A percentile compares a stretch with the other conserved stretches of the same genome.
phyloP scores from a whole-genome alignment of 2,888 invertebrate species.

The Leucoptera coffeella region DNA sequence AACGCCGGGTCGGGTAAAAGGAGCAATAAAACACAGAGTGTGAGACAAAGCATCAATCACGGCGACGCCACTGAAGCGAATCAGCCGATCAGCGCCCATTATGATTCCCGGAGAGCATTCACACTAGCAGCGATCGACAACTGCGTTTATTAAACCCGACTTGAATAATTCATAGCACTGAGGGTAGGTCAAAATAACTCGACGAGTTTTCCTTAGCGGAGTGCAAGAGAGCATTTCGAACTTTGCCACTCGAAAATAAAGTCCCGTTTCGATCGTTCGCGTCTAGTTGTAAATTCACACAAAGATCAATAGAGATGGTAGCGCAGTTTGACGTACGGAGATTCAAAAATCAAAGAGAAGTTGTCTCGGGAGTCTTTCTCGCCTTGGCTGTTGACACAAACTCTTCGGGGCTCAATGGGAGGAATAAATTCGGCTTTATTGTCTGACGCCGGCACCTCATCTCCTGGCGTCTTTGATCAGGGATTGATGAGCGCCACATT shows the following conservation, averaged over 20 bases:
- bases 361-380: background rate
- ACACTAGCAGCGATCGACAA: conserved; percentile 5
- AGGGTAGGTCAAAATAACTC: conserved; percentile 33
- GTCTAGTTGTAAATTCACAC: conserved; percentile 1
- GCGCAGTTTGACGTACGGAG: too few species aligned
- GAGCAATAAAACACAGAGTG: too few species aligned
- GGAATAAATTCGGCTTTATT: too few species aligned
- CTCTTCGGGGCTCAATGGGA: too few species aligned
- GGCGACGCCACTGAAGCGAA: too few species aligned
- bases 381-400: too few species aligned
- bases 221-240: conserved; percentile 12
- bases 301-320: conserved; percentile 5
- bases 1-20: too few species aligned
- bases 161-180: conserved; percentile 43
- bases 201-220: background rate
- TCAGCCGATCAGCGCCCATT: too few species aligned
- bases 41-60: too few species aligned
- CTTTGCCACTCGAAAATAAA: conserved; percentile 10
- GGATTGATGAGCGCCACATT: too few species aligned
- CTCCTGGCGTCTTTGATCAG: too few species aligned
- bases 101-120: conserved; percentile 5
- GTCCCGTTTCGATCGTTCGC: conserved; percentile 1
- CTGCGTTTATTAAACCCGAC: conserved; percentile 38
- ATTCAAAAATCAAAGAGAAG: background rate
- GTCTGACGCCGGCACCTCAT: too few species aligned